phyloP scores from a whole-genome alignment of 2,113 vertebrate genomes.

The Oryzias curvinotus region DNA sequence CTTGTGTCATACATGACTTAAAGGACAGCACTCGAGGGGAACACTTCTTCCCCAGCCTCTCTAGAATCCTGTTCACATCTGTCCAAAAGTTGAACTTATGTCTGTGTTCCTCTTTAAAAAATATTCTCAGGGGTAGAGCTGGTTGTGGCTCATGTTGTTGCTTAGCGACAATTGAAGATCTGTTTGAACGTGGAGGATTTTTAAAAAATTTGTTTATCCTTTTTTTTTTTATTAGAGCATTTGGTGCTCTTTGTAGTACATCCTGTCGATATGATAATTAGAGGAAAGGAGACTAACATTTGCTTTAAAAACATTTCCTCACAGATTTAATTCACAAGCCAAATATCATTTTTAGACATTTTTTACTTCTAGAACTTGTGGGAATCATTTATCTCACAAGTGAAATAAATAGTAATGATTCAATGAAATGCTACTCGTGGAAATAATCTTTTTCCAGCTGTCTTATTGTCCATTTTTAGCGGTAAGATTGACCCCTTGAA shows the following conservation, averaged over 20 bases:
- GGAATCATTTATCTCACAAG: slow-evolving; percentile 22
- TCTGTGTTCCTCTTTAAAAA: slow-evolving; percentile 30
- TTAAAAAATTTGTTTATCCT: slow-evolving; percentile 24
- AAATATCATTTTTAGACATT: slow-evolving; percentile 36
- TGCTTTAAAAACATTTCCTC: slow-evolving; percentile 19
- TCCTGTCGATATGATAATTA: slow-evolving; percentile 22
- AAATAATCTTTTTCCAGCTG: slow-evolving; percentile 42
- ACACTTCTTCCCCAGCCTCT: slow-evolving; percentile 30
- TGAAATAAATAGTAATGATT: background rate
- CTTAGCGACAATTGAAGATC: slow-evolving; percentile 55
- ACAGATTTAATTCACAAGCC: slow-evolving; percentile 25
- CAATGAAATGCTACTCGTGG: slow-evolving; percentile 35
- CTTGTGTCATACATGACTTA: slow-evolving; percentile 35
- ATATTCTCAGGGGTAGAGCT: slow-evolving; percentile 23
- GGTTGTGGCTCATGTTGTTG: slow-evolving; percentile 43
- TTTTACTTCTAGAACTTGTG: slow-evolving; percentile 33
- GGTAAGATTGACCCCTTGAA: slow-evolving; percentile 48
- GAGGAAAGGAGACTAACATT: slow-evolving; percentile 14
- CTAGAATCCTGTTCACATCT: slow-evolving; percentile 22
- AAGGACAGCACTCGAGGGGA: slow-evolving; percentile 22
- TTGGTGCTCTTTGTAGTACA: slow-evolving; percentile 8
- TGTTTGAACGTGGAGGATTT: slow-evolving; percentile 16
- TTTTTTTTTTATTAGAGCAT: slow-evolving; percentile 27
- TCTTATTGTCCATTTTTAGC: slow-evolving; percentile 66
- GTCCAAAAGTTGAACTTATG: slow-evolving; percentile 31